Base-by-base conservation (phyloP, 2,888 invertebrate genomes). In the Thymelicus lineola region DNA sequence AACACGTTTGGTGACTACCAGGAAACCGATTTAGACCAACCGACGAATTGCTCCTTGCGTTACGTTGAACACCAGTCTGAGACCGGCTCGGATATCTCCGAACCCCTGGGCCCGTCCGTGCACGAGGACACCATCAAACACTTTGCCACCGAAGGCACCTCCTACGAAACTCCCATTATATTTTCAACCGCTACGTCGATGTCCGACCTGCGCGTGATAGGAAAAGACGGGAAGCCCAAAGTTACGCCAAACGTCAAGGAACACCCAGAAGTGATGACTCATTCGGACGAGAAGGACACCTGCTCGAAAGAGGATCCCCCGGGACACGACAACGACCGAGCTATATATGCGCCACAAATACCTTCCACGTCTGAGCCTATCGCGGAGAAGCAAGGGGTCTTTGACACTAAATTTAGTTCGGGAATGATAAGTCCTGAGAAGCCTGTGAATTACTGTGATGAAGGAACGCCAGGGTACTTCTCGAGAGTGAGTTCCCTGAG, bases 101-200 rank as follows among this genome's bases (percentile, higher is more conserved):
- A 95, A 73, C 90, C 89, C 0, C 82, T 88, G 0, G 91, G 84
- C 0, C 83, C 92, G 0, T 93, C 94, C 6, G 94, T 96, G 14
- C 94, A 96, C 77, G 97, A 97, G 74, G 98, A 98, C 81, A 97
- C 97, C 0, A 95, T 98, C 6, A 97, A 97, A 86, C 98, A 98
- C 65, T 98, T 98, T 85, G 98, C 97, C 80, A 98, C 98, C 0
- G 98, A 98, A 90, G 98, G 97, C 36, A 98, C 98, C 0, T 97
- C 97, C 0, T 96, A 97, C 80, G 96, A 96, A 85, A 97, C 97
- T 0, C 96, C 96, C 0, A 95, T 96, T 73, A 96, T 96, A 77
- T 97, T 98, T 85, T 98, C 98, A 0, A 98, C 97, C 7, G 97
- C 98, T 0, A 98, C 98, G 0, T 98, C 98, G 0, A 96, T 98